These are phyloP conservation scores for Deilephila elpenor DNA, from an alignment of 2,888 invertebrate genomes.

Conservation along the genomic window DNA sequence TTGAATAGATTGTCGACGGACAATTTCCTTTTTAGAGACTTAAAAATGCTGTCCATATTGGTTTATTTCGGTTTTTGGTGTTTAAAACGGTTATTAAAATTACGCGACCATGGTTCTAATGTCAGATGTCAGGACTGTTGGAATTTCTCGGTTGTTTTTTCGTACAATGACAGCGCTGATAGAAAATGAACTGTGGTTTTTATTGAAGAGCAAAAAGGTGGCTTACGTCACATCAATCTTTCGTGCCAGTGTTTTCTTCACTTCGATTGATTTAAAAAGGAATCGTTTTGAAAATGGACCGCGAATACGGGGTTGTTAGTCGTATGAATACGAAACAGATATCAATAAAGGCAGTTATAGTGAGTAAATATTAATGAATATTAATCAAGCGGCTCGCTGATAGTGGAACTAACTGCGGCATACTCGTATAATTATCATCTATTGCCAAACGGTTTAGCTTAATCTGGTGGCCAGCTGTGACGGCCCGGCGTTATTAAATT, in stretches of 20 bases:
- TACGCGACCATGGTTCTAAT: constrained; percentile 12
- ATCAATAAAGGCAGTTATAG: background rate
- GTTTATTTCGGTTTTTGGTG: background rate
- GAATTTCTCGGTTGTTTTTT: constrained; percentile 12
- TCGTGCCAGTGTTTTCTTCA: background rate
- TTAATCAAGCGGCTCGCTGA: constrained; percentile 21
- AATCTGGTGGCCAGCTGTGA: constrained; percentile 40
- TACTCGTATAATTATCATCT: constrained; percentile 34
- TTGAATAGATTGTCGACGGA: constrained; percentile 53
- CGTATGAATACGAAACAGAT: background rate
- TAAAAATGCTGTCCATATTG: constrained; percentile 65
- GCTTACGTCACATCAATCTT: background rate
- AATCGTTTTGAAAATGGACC: background rate
- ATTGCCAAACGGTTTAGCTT: constrained; percentile 41
- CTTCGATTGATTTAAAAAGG: background rate
- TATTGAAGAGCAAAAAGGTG: background rate
- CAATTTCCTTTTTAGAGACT: constrained; percentile 57
- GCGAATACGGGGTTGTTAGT: background rate
- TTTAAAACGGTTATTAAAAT: background rate
- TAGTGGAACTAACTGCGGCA: constrained; percentile 34
- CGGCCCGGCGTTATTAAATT: constrained; percentile 26
- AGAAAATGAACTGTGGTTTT: constrained; percentile 10
- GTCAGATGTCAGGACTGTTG: constrained; percentile 6
- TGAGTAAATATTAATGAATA: constrained; percentile 21
- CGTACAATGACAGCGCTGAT: constrained; percentile 7